Conservation (phyloP, 2,888 invertebrate species). For the Nymphalis urticae region DNA sequence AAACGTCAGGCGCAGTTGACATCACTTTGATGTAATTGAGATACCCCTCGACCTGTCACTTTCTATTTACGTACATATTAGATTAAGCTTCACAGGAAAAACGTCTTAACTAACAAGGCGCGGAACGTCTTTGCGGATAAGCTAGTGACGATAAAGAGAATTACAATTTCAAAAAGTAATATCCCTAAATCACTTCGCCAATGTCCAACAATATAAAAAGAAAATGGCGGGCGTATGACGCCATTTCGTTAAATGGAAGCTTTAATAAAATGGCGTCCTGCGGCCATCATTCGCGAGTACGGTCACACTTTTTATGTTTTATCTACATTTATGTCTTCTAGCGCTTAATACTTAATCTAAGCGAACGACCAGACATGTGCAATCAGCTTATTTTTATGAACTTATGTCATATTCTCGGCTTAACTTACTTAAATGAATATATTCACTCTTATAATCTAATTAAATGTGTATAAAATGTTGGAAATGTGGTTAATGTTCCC, state of each 20-base stretch:
- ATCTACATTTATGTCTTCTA: conserved; percentile 32
- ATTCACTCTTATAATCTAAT: too few species aligned
- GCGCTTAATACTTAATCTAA: conserved; percentile 36
- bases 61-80: background rate
- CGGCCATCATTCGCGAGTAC: conserved; percentile 38
- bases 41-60: too few species aligned
- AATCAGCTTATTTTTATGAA: conserved; percentile 3
- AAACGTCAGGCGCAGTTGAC: too few species aligned
- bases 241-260: conserved; percentile 43
- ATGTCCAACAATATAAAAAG: conserved; percentile 39
- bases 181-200: conserved; percentile 33
- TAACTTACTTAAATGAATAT: conserved; percentile 3
- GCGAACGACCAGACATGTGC: conserved; percentile 27
- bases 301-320: conserved; percentile 42
- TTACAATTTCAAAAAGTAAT: conserved; percentile 30
- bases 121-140: background rate
- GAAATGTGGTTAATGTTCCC: too few species aligned
- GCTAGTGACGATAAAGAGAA: conserved; percentile 12
- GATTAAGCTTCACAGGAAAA: background rate
- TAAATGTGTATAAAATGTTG: too few species aligned
- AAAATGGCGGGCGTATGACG: conserved; percentile 41
- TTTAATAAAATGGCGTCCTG: conserved; percentile 42
- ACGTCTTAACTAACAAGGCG: background rate
- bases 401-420: background rate
- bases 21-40: too few species aligned